Conservation (phyloP, 1,140 invertebrate species). For the Drosophila sulfurigaster region DNA sequence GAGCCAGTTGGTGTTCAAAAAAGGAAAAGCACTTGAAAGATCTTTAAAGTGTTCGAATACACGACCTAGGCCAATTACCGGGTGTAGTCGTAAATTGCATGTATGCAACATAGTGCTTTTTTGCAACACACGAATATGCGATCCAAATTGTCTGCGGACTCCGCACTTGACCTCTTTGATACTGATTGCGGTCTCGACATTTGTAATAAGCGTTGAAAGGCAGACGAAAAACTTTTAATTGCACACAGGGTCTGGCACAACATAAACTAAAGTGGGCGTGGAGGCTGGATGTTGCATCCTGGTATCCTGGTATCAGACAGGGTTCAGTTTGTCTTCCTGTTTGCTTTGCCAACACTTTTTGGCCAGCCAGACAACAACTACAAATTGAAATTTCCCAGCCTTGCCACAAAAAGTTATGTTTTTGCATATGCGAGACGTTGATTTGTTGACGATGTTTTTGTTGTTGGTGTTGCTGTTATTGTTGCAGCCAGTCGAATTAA, state of each 20-base stretch:
- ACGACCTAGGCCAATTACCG: slow-evolving; percentile 66
- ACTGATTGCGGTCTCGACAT: slow-evolving; percentile 70
- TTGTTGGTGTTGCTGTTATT: slow-evolving; percentile 11
- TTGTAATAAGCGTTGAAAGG: slow-evolving; percentile 71
- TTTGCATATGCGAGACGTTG: slow-evolving; percentile 52
- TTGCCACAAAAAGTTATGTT: slow-evolving; percentile 57
- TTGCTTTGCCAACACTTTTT: slow-evolving; percentile 33
- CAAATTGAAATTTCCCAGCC: slow-evolving; percentile 64
- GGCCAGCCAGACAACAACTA: slow-evolving; percentile 43
- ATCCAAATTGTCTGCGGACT: slow-evolving; percentile 34
- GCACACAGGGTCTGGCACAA: slow-evolving; percentile 43
- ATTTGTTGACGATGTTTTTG: slow-evolving; percentile 40
- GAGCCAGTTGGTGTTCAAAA: background rate
- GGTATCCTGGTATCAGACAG: slow-evolving; percentile 7
- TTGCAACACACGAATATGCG: slow-evolving; percentile 18
- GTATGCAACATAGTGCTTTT: slow-evolving; percentile 25
- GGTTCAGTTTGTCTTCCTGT: slow-evolving; percentile 32
- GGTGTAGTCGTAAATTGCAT: slow-evolving; percentile 55
- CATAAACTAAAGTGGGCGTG: slow-evolving; percentile 8
- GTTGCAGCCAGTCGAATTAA: slow-evolving; percentile 54
- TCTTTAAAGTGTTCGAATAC: slow-evolving; percentile 27
- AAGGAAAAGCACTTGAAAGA: background rate
- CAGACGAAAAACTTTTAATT: slow-evolving; percentile 76
- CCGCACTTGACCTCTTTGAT: slow-evolving; percentile 71
- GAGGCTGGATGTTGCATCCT: background rate